phyloP scores from a whole-genome alignment of 2,797 vertebrate species.

The Florisuga fusca region DNA sequence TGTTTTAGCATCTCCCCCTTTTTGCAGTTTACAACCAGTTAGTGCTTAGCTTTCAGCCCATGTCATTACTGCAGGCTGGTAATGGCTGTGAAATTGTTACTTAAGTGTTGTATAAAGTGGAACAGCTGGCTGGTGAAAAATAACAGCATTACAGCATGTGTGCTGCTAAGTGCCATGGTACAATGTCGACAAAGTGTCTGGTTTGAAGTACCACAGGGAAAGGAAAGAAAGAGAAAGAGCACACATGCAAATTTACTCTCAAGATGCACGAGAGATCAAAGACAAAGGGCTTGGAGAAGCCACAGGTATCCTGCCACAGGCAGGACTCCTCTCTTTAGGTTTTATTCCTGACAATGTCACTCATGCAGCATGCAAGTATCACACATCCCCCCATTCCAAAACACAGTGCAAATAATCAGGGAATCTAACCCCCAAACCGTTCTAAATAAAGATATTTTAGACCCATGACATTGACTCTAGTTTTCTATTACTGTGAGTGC shows the following conservation, averaged over 20 bases:
- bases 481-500: not conserved
- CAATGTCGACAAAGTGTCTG: not conserved
- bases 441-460: not conserved
- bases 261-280: not conserved
- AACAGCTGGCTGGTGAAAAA: constrained; percentile 55
- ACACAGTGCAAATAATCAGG: not conserved
- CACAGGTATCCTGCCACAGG: not conserved
- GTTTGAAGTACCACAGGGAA: not conserved
- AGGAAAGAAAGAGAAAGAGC: not conserved
- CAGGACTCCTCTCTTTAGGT: not conserved
- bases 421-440: not conserved
- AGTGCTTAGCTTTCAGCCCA: constrained; percentile 38
- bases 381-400: not conserved
- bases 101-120: constrained; percentile 36
- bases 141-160: not conserved
- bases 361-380: accelerated
- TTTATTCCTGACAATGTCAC: not conserved
- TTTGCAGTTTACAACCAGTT: constrained; percentile 10
- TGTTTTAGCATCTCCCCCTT: not conserved
- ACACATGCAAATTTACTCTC: not conserved
- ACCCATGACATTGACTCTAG: not conserved
- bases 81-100: constrained; percentile 61
- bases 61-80: constrained; percentile 30
- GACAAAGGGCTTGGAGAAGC: not conserved
- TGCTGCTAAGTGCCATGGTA: not conserved